Conservation (phyloP, 92 coral and sea anemone species). For the Hydrozoanthus gracilis region DNA sequence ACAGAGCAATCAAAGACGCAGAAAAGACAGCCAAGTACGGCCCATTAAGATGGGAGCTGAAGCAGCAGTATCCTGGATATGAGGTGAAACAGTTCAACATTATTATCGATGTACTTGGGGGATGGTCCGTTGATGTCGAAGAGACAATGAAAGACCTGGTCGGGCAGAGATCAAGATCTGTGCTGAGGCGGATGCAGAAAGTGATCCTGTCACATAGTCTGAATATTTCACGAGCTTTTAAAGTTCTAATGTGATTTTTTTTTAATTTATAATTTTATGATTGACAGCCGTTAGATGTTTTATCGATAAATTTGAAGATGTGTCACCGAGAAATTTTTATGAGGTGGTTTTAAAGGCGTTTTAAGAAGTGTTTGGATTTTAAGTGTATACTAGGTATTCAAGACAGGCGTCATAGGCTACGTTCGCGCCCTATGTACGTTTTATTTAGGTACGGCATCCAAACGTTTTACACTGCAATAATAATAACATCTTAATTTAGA, state of each 20-base stretch:
- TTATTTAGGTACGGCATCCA: no score
- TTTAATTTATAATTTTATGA: neutral
- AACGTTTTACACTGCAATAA: no score
- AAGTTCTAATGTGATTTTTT: conserved; percentile 10
- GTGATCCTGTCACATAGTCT: neutral
- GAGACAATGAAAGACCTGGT: conserved; percentile 17
- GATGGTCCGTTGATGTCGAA: conserved; percentile 36
- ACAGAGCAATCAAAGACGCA: conserved; percentile 23
- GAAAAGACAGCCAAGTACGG: conserved; percentile 50
- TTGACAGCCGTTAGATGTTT: conserved; percentile 14
- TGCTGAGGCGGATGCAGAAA: conserved; percentile 13
- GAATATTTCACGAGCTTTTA: neutral
- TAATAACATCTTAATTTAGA: no score
- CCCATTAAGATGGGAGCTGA: conserved; percentile 53
- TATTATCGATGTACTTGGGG: conserved; percentile 39
- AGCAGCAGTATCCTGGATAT: conserved; percentile 43
- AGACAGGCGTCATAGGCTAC: no score
- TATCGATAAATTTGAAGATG: neutral
- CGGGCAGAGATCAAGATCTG: neutral
- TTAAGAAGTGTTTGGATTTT: neutral
- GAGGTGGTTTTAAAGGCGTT: neutral
- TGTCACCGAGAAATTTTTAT: neutral
- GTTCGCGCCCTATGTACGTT: no score
- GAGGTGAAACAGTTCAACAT: conserved; percentile 29
- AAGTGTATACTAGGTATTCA: neutral